Conservation (phyloP, 1,140 invertebrate species). For the Danaus melanippus region DNA sequence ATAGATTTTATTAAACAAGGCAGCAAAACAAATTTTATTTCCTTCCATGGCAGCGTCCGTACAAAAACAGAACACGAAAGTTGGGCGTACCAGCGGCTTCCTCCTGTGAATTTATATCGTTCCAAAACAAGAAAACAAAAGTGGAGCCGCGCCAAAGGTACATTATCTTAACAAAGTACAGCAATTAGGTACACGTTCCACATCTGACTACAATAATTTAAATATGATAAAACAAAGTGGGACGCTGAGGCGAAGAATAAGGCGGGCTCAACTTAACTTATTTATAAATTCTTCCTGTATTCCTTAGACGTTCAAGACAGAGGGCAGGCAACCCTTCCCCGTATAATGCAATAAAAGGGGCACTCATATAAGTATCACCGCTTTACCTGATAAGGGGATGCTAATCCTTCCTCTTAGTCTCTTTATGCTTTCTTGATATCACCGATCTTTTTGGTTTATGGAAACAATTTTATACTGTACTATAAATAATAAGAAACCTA, state of each 20-base stretch:
- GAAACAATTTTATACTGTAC: too few relatives aligned
- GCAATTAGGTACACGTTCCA: slow-evolving; percentile 72
- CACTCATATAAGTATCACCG: slow-evolving; percentile 68
- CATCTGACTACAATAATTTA: slow-evolving; percentile 72
- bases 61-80: slow-evolving; percentile 66
- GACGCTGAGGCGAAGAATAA: slow-evolving; percentile 60
- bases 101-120: slow-evolving; percentile 65
- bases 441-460: too few relatives aligned
- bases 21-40: slow-evolving; percentile 61
- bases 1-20: slow-evolving; percentile 11
- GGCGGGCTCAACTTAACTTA: slow-evolving; percentile 62
- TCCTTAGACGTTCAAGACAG: slow-evolving; percentile 37
- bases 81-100: slow-evolving; percentile 54
- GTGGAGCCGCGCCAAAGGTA: slow-evolving; percentile 69
- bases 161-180: slow-evolving; percentile 72
- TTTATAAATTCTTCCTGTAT: slow-evolving; percentile 67
- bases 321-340: slow-evolving; percentile 56
- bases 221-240: slow-evolving; percentile 71
- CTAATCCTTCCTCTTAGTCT: slow-evolving; percentile 51
- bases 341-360: slow-evolving; percentile 70
- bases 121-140: slow-evolving; percentile 69
- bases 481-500: too few relatives aligned
- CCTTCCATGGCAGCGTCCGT: slow-evolving; percentile 44
- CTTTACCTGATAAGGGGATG: slow-evolving; percentile 54
- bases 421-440: background rate